phyloP scores from a whole-genome alignment of 1,140 invertebrate species.

The Platyscapa corneri region DNA sequence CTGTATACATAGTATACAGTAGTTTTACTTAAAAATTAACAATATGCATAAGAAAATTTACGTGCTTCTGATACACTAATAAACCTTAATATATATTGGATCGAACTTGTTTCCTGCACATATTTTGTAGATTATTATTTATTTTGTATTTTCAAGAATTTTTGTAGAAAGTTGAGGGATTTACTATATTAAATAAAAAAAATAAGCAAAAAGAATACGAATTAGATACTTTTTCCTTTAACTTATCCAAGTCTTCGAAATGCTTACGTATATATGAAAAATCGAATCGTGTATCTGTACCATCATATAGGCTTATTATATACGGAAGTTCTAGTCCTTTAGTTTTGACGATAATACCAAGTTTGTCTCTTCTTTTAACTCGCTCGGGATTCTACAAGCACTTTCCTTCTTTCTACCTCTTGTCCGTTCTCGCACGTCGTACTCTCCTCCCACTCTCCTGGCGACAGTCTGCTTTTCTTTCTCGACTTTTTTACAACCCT shows the following conservation, averaged over 20 bases:
- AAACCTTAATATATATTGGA: neutral
- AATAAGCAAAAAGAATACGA: neutral
- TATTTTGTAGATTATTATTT: neutral
- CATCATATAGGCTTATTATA: neutral
- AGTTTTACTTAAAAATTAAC: too few relatives aligned
- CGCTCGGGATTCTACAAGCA: neutral
- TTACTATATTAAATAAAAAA: neutral
- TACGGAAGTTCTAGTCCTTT: neutral
- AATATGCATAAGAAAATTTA: too few relatives aligned
- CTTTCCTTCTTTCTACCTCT: conserved; percentile 1
- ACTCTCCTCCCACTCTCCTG: neutral
- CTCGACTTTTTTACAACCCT: conserved; percentile 17
- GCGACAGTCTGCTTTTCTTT: neutral
- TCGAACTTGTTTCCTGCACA: too few relatives aligned
- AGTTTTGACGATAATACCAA: neutral
- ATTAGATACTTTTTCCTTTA: neutral
- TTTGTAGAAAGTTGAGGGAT: too few relatives aligned
- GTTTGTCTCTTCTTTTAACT: neutral
- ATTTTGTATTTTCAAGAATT: neutral
- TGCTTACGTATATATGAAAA: neutral
- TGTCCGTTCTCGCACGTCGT: neutral
- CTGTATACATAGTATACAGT: too few relatives aligned
- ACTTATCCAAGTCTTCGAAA: neutral
- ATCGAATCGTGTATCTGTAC: neutral
- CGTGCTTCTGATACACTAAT: neutral